Conservation (phyloP, 2,888 invertebrate species). For the Micropterix aruncella region DNA sequence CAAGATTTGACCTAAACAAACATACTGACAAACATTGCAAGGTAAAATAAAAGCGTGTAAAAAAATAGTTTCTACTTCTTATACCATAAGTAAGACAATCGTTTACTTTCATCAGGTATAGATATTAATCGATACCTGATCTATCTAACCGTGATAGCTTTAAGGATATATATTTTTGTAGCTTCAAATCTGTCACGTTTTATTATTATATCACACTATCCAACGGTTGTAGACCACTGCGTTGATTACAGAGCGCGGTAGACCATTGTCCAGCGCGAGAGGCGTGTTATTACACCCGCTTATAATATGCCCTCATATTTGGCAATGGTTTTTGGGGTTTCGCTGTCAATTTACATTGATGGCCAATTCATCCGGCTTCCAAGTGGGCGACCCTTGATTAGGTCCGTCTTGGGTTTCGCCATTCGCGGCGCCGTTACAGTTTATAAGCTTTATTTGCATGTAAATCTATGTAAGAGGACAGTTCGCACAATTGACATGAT, state of each 20-base stretch:
- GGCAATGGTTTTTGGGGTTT: background rate
- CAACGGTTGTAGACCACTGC: background rate
- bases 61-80: too few relatives aligned
- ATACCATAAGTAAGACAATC: too few relatives aligned
- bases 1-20: too few relatives aligned
- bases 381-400: background rate
- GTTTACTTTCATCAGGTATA: too few relatives aligned
- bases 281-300: background rate
- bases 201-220: too few relatives aligned
- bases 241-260: background rate
- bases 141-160: too few relatives aligned
- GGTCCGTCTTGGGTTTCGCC: background rate
- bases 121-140: too few relatives aligned
- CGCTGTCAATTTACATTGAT: background rate
- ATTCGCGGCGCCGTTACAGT: background rate
- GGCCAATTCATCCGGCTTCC: background rate
- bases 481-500: background rate
- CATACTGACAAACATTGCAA: too few relatives aligned
- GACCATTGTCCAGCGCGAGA: background rate
- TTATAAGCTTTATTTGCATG: background rate
- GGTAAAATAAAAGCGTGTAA: too few relatives aligned
- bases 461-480: background rate
- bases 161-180: too few relatives aligned
- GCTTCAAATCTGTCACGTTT: too few relatives aligned
- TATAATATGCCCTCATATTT: background rate